Base-by-base conservation (phyloP, 2,113 vertebrate species). In the Desmodus rotundus region DNA sequence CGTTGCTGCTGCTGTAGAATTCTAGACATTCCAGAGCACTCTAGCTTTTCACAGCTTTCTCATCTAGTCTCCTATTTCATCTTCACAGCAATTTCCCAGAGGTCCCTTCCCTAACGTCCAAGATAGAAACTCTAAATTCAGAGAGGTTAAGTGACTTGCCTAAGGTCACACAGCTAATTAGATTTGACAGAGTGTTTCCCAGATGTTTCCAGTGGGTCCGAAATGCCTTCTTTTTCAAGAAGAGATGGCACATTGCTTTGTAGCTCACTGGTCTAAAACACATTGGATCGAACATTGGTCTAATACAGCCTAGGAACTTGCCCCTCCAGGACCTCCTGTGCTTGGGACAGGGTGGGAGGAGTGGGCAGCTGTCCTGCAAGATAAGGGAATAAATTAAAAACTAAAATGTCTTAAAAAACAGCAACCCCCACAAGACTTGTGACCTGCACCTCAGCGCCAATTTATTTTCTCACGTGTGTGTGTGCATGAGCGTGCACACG, bases 161-260 rank as follows among this genome's bases (percentile, higher is more conserved):
- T 56, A 38, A 95, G 77, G 26, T 73, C 93, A 94, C 91, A 91
- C 38, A 74, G 85, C 31, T 93, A n/a, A 47, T 87, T 58, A 65
- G 50, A 83, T 41, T n/a, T 74, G 82, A 82, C 45, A 45, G 50
- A 76, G 20, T 83, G 36, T n/a, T 80, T 87, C 58, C 38, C 14
- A 31, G 43, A 20, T 47, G 20, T 77, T 92, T 86, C 91, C 85
- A 41, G 12, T 26, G 33, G 52, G 19, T 81, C 13, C 13, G 5
- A 68, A 80, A 61, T 47, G 43, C n/a, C 77, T 81, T 76, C 33
- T 73, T 82, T 89, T 50, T 36, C 22, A 58, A 43, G 58, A 61
- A 65, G 31, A 65, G 5, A n/a, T 28, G 61, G 20, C 4, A 0
- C 6, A 33, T 33, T 86, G 72, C 81, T 70, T 83, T 91, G n/a